These are phyloP conservation scores for Pachyrhynchus sulphureomaculatus DNA, from an alignment of 1,140 invertebrate genomes.

Conservation along the genomic window DNA sequence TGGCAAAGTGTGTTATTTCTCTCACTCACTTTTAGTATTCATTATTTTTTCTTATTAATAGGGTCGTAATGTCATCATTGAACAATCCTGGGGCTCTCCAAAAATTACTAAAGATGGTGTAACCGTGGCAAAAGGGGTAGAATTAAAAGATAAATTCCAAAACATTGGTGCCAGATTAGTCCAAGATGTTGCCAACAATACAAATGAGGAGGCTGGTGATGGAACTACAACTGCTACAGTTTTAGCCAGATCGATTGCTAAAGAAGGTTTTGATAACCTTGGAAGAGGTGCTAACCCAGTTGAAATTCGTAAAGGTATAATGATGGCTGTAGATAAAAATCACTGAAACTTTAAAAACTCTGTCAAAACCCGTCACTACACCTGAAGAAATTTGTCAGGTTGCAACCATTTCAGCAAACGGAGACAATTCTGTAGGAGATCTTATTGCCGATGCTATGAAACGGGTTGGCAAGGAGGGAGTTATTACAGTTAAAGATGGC, in stretches of 20 bases:
- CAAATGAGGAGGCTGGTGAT: slow-evolving; percentile 99
- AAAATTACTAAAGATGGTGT: slow-evolving; percentile 99
- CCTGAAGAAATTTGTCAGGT: slow-evolving; percentile 99
- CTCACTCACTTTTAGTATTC: slow-evolving; percentile 49
- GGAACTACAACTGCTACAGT: slow-evolving; percentile 99
- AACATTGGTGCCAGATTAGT: slow-evolving; percentile 99
- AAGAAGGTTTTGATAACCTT: slow-evolving; percentile 99
- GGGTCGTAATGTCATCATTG: slow-evolving; percentile 98
- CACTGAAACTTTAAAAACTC: slow-evolving; percentile 82
- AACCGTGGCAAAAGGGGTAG: slow-evolving; percentile 97
- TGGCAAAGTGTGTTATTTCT: too few species aligned
- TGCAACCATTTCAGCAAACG: slow-evolving; percentile 99
- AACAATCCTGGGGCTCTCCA: slow-evolving; percentile 99
- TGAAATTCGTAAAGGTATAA: slow-evolving; percentile 95
- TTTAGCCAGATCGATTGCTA: slow-evolving; percentile 95
- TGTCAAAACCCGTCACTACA: slow-evolving; percentile 94
- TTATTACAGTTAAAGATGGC: slow-evolving; percentile 99
- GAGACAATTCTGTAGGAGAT: slow-evolving; percentile 87
- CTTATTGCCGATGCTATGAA: slow-evolving; percentile 99
- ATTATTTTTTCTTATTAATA: slow-evolving; percentile 43
- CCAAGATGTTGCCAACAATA: slow-evolving; percentile 99
- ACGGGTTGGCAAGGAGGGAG: slow-evolving; percentile 93
- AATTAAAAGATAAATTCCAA: slow-evolving; percentile 98
- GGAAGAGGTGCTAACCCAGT: slow-evolving; percentile 98
- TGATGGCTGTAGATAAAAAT: slow-evolving; percentile 94